These are phyloP conservation scores for Drosophila silvestris DNA, from an alignment of 2,888 invertebrate genomes.

Conservation along the genomic window DNA sequence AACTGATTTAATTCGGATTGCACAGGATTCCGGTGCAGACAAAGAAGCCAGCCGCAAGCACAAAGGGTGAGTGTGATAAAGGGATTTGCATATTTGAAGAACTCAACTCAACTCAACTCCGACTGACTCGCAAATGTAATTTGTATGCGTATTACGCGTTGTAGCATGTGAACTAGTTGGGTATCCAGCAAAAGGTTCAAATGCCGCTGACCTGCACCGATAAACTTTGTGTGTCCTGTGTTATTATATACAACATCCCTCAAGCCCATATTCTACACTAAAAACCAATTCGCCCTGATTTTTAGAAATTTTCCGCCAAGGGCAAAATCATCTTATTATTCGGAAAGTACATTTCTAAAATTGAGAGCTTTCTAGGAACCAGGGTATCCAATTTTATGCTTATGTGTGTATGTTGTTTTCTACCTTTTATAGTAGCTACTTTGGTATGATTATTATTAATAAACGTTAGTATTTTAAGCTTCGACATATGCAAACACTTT, in stretches of 20 bases:
- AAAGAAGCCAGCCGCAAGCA: background rate
- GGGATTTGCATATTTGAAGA: constrained; percentile 43
- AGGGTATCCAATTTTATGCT: too few relatives aligned
- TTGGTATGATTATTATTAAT: background rate
- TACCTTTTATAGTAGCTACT: background rate
- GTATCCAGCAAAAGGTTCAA: constrained; percentile 48
- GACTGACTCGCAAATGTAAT: constrained; percentile 35
- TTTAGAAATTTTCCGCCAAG: background rate
- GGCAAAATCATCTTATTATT: background rate
- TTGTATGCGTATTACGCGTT: constrained; percentile 31
- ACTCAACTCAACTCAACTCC: background rate
- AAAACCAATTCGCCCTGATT: background rate
- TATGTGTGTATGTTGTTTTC: background rate
- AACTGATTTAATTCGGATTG: constrained; percentile 54
- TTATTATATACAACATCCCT: constrained; percentile 2
- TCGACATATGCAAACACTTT: background rate
- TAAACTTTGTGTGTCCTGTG: constrained; percentile 18
- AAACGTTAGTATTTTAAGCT: background rate
- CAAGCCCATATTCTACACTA: background rate
- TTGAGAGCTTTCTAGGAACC: background rate
- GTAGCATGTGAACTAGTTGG: constrained; percentile 21
- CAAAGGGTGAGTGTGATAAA: background rate
- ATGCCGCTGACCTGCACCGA: constrained; percentile 49
- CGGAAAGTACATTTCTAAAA: background rate
- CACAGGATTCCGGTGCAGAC: constrained; percentile 29